Percentiles rank a stretch among this genome's conserved stretches.
phyloP scores from a whole-genome alignment of 2,888 invertebrate genomes.

The Lepidochitona cinerea region DNA sequence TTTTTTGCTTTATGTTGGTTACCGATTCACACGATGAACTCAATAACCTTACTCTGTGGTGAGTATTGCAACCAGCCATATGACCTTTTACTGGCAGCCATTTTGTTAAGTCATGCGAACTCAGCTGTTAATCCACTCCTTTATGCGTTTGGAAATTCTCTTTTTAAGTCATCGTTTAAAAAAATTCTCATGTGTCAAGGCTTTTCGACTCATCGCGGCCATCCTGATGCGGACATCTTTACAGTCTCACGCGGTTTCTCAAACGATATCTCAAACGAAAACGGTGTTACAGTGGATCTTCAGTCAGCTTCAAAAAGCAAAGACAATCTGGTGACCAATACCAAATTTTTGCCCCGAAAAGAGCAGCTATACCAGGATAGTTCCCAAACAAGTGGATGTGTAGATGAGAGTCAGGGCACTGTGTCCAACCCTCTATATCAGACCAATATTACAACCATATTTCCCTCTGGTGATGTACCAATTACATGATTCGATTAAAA shows the following conservation, averaged over 20 bases:
- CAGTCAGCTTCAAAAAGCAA: too few species aligned
- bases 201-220: background rate
- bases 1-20: conserved; percentile 66
- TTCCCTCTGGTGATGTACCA: too few species aligned
- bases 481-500: too few species aligned
- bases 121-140: conserved; percentile 66
- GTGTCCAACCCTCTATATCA: too few species aligned
- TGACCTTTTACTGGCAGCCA: conserved; percentile 48
- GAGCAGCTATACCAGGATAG: too few species aligned
- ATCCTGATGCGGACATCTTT: background rate
- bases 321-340: too few species aligned
- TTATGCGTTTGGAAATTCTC: conserved; percentile 64
- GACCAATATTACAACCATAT: too few species aligned
- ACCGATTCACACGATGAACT: conserved; percentile 64
- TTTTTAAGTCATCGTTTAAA: conserved; percentile 56
- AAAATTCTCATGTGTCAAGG: conserved; percentile 37
- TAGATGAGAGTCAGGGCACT: too few species aligned
- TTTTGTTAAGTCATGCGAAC: conserved; percentile 67
- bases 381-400: too few species aligned
- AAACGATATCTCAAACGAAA: background rate
- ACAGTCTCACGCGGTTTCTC: background rate
- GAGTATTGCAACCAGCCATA: conserved; percentile 33
- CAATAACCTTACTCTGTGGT: conserved; percentile 44
- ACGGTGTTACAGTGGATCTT: too few species aligned
- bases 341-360: too few species aligned